Evolutionary conservation across 2,113 vertebrate species (phyloP).

Genomic region (Aphyosemion australe): DNA sequence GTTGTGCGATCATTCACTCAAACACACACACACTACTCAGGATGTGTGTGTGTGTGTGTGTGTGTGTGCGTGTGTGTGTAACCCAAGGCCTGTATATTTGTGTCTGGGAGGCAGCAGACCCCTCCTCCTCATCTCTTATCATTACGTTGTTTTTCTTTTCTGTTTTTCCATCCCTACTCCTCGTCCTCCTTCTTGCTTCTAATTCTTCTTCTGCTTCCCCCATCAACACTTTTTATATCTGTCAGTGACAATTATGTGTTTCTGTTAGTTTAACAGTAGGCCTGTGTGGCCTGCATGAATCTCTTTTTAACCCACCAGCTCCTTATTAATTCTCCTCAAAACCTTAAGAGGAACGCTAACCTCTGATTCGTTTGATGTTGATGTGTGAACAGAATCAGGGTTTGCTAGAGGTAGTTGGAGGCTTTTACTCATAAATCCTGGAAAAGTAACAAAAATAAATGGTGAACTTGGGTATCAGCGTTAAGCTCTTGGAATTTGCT

Average conservation of each 20-base stretch:
- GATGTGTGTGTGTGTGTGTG: no score
- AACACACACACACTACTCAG: not conserved
- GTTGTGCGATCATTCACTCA: not conserved
- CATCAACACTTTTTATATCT: no score
- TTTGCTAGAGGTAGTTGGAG: constrained; percentile 18
- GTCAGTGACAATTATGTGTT: no score
- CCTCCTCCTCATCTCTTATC: not conserved
- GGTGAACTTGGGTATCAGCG: not conserved
- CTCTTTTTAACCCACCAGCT: no score
- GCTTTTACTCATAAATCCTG: no score
- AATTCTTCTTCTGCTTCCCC: no score
- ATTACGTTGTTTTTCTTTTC: not conserved
- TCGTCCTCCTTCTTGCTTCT: not conserved
- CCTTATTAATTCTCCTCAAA: no score
- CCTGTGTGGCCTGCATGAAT: no score
- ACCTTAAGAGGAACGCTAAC: no score
- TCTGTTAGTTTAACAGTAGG: no score
- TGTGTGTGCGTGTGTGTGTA: not conserved
- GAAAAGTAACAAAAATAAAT: not conserved
- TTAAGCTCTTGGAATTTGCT: not conserved
- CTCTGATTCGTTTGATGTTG: no score
- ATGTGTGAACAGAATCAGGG: constrained; percentile 8
- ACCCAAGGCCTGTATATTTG: constrained; percentile 45
- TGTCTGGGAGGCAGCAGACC: constrained; percentile 47
- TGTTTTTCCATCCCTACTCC: not conserved